Base-by-base conservation (phyloP, 2,797 vertebrate species). In the Bradypodion pumilum region DNA sequence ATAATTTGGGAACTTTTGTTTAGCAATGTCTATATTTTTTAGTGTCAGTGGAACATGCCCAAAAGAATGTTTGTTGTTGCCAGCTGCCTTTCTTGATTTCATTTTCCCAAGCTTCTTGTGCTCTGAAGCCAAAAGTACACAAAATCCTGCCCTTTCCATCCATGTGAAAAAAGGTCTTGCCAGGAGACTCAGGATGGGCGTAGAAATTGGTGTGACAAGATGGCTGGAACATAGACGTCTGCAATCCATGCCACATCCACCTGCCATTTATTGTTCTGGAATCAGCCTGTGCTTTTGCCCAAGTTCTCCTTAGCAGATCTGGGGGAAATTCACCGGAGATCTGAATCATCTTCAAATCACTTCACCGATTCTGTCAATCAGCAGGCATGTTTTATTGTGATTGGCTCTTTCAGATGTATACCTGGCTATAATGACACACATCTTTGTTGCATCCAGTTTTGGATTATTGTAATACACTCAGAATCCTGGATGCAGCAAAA, bases 181-280 rank as follows among this genome's bases (percentile, higher is more conserved):
- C 83, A 82, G 42, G 46, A 78, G 70, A 79, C 74, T 70, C 65
- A 79, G 74, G 56, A 82, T 40, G 42, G 74, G 27, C 83, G 65
- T 76, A 74, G 76, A 72, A 75, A 88, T 82, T 65, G 65, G 76
- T 75, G 70, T 80, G 76, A 74, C 79, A 88, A 82, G 78, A 56
- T 59, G 23, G 46, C 40, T 82, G 80, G 80, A 72, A 70, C 32
- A 23, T 0, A 1, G 12, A 63, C 3, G 52, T 35, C 2, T 16
- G 4, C 0, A 1, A 35, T 52, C 68, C 4, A 23, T 0, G 0
- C 1, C 9, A 52, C 5, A 69, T 35, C 0, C 0, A 35, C 59
- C 62, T 80, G 69, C 59, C 65, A 44, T 69, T 60, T 35, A 68
- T 1, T 69, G 7, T 76, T 1, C 19, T 0, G 6, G 15, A 1